Evolutionary conservation across 2,797 vertebrate genomes (phyloP), one percentile per base, ranked within the genome.

Genomic region (Remorina albescens): DNA sequence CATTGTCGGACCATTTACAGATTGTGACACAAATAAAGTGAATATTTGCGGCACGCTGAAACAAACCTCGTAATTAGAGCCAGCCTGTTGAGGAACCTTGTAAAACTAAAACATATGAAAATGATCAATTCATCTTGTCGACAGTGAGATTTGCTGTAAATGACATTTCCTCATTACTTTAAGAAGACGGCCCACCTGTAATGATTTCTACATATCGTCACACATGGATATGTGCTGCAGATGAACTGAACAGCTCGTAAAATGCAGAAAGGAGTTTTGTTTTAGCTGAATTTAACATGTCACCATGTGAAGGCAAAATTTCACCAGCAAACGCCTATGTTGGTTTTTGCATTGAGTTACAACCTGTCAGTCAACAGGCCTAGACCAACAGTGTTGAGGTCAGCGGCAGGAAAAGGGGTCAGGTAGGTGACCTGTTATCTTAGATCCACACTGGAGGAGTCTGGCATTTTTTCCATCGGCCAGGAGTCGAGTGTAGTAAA

Each of bases 391-490:
- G 6, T 26, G 8, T 62, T 16, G 28, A 51, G 42, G 34, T 72
- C 41, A 78, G 75, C 58, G 39, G 63, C 63, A 64, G 68, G 73
- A 82, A 69, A 62, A 30, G 12, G 30, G 37, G 28, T 73, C 68
- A 49, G 21, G 11, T 11, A 56, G 51, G 49, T 49, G 44, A 41
- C 34, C 41, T 56, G 51, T 67, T 83, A 66, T 81, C 77, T 71
- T 18, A 4, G 12, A 58, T 47, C n/a, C 57, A n/a, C 32, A 3
- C 34, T 44, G 9, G 12, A 69, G 55, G 34, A 59, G 60, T 76
- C 76, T 66, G 61, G 53, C 62, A 53, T 77, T 77, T 71, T 75
- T 68, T 69, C 57, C 67, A 28, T 32, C 23, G 44, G 28, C 42
- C 23, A 12, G 71, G n/a, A 80, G 41, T 16, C 25, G 9, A 62